Conservation (phyloP, 2,113 vertebrate species). For the Alligator sinensis region DNA sequence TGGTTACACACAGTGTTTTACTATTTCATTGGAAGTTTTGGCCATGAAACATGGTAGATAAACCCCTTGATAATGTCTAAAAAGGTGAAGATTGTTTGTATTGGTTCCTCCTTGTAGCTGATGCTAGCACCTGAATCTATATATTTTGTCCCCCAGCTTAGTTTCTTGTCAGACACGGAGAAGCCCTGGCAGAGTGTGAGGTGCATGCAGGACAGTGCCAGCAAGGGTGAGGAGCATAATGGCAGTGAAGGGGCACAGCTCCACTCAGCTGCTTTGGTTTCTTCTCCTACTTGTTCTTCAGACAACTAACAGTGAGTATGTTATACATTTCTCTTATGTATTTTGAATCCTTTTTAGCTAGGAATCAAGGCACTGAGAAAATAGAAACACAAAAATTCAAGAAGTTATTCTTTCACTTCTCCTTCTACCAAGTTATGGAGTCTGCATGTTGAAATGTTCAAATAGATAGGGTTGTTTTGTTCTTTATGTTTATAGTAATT, state of each 20-base stretch:
- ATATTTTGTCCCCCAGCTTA: background rate
- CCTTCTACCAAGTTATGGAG: too few species aligned
- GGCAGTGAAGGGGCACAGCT: background rate
- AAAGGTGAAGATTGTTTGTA: background rate
- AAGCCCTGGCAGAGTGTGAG: background rate
- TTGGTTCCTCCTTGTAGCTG: background rate
- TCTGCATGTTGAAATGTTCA: too few species aligned
- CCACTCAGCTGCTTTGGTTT: background rate
- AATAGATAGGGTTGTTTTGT: too few species aligned
- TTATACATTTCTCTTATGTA: background rate
- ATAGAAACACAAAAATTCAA: too few species aligned
- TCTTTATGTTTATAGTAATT: too few species aligned
- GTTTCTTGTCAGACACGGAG: background rate
- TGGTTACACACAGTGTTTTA: background rate
- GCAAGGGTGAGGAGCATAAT: background rate
- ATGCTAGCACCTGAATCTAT: background rate
- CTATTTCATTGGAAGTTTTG: background rate
- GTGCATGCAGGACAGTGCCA: background rate
- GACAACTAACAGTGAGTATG: background rate
- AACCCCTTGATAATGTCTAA: background rate
- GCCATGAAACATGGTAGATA: background rate
- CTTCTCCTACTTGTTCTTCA: background rate
- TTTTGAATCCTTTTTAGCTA: background rate
- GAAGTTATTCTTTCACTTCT: too few species aligned
- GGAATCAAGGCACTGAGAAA: too few species aligned